Base-by-base conservation (phyloP, 1,140 invertebrate genomes). In the Pemphigus obesinymphae region DNA sequence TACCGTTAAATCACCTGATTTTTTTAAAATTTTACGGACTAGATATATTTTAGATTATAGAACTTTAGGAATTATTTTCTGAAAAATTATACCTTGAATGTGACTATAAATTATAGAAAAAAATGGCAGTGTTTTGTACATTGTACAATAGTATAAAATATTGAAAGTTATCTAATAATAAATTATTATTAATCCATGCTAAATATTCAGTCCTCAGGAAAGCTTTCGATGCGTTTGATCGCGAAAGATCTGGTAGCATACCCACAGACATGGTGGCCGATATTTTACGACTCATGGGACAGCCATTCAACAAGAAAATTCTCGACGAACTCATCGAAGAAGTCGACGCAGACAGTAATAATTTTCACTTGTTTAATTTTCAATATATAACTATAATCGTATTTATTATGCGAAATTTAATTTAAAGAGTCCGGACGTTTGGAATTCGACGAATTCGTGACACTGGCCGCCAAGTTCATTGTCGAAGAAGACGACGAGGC, bases 161-260 rank as follows among this genome's bases (percentile, higher is more conserved):
- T n/a, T n/a, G n/a, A n/a, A n/a, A n/a, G n/a, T n/a, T n/a, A n/a
- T n/a, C n/a, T n/a, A n/a, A n/a, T n/a, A n/a, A n/a, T n/a, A n/a
- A n/a, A n/a, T n/a, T 3, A 58, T 53, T 7, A 76, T 85, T 84
- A 45, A 70, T 26, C 26, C 1, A 5, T 83, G 48, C 83, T 86
- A n/a, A 86, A 87, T 85, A 89, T 89, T 17, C 87, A 95, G 95
- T 97, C 84, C 90, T 97, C 83, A 93, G 93, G 85, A 96, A 97
- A 89, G 96, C 96, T 63, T 98, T 98, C 88, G 96, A 97, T 90
- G 96, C 96, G 87, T 98, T 98, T 87, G 96, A 98, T 89, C 92
- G 94, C 85, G 95, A 97, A 86, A 95, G 95, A 87, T 95, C 93
- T 83, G 96, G 96, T 84, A 95, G 93, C 86, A 98, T 98, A 87